Conservation (phyloP, 1,140 invertebrate species). For the Aphelenchoides avenae region DNA sequence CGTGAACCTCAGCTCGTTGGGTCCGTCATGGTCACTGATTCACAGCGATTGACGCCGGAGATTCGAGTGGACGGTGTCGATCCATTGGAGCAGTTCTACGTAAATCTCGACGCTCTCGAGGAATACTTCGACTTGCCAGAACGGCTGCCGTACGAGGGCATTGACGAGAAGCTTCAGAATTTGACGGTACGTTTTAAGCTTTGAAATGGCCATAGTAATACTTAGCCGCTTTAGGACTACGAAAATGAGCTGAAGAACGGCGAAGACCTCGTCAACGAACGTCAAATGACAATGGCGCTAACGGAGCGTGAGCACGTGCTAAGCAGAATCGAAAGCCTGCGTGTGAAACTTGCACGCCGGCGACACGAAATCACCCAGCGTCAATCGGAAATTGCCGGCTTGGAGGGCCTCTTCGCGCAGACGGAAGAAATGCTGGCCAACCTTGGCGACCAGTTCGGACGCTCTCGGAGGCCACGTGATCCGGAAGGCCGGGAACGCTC, state of each 20-base stretch:
- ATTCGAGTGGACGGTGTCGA: too few species aligned
- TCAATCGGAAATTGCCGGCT: conserved; percentile 1
- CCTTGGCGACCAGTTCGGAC: conserved; percentile 6
- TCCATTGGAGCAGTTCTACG: conserved; percentile 39
- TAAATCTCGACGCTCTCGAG: conserved; percentile 37
- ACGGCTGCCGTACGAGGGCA: conserved; percentile 27
- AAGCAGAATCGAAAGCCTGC: conserved; percentile 8
- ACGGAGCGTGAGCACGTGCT: conserved; percentile 37
- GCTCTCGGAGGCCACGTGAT: not conserved
- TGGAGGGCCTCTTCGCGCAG: conserved; percentile 28
- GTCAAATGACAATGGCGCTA: conserved; percentile 49
- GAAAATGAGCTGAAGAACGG: conserved; percentile 20
- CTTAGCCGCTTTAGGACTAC: conserved; percentile 19
- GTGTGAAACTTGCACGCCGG: conserved; percentile 11
- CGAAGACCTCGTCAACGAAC: conserved; percentile 29
- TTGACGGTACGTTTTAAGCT: conserved; percentile 19
- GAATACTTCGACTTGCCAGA: conserved; percentile 33
- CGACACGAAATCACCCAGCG: conserved; percentile 20
- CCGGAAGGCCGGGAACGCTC: conserved; percentile 21
- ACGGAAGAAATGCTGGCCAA: conserved; percentile 28
- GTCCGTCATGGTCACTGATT: too few species aligned
- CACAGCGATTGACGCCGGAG: too few species aligned
- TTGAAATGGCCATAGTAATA: conserved; percentile 1
- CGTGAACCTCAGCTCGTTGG: too few species aligned
- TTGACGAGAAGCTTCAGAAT: conserved; percentile 33